These are phyloP conservation scores for Triops cancriformis DNA, from an alignment of 1,140 invertebrate genomes.

Conservation along the genomic window DNA sequence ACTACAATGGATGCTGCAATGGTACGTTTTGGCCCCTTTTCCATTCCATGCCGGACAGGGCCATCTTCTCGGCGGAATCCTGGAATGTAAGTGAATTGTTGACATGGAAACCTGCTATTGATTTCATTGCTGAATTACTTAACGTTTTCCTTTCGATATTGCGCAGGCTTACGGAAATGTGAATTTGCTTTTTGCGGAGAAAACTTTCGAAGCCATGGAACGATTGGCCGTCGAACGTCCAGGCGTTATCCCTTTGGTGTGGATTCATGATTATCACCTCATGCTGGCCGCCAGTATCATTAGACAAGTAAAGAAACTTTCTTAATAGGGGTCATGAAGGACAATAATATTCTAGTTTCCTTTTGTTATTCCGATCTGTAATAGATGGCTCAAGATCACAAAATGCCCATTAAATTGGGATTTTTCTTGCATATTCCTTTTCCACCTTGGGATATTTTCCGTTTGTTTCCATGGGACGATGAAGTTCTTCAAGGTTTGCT, in stretches of 20 bases:
- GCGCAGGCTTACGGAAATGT: constrained; percentile 60
- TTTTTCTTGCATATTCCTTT: constrained; percentile 91
- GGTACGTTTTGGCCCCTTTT: constrained; percentile 85
- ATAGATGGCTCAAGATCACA: constrained; percentile 63
- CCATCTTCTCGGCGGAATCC: constrained; percentile 65
- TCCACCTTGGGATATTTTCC: constrained; percentile 84
- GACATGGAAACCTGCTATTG: not conserved
- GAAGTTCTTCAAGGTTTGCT: constrained; percentile 70
- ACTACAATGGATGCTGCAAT: constrained; percentile 88
- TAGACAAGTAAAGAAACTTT: constrained; percentile 49
- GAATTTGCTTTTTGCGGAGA: constrained; percentile 71
- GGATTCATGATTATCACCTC: constrained; percentile 87
- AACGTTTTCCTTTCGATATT: not conserved
- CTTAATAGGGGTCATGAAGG: not conserved
- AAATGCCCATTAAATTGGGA: constrained; percentile 66
- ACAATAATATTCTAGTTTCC: not conserved
- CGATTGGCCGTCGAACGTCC: constrained; percentile 41
- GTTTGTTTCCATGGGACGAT: constrained; percentile 81
- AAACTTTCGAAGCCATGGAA: constrained; percentile 62
- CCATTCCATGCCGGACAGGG: constrained; percentile 77
- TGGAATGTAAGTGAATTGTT: constrained; percentile 50
- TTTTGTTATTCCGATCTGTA: constrained; percentile 17
- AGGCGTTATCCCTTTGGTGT: constrained; percentile 61
- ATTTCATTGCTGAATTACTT: not conserved
- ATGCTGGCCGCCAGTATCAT: constrained; percentile 85